Conservation (phyloP, 1,140 invertebrate genomes). For the Acromyrmex heyeri region DNA sequence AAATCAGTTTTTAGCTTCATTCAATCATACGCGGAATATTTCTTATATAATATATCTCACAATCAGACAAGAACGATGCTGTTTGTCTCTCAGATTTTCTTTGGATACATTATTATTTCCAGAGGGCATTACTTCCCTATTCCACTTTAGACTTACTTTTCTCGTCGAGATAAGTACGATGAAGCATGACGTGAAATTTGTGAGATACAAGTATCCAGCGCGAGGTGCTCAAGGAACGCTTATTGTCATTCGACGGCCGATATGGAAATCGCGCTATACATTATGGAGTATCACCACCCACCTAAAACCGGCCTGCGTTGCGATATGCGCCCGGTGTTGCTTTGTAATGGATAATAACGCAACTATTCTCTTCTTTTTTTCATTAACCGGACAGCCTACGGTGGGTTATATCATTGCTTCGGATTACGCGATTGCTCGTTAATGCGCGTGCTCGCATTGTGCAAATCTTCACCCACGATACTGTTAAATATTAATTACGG, state of each 20-base stretch:
- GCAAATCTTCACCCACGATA: conserved; percentile 51
- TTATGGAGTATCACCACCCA: conserved; percentile 55
- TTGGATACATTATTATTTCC: not conserved
- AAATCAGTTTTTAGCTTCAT: not conserved
- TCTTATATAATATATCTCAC: not conserved
- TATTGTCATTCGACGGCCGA: conserved; percentile 10
- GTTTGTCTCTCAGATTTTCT: not conserved
- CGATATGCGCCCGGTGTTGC: conserved; percentile 19
- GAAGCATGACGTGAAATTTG: conserved; percentile 30
- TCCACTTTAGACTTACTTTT: not conserved
- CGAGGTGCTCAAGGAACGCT: not conserved
- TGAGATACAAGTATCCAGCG: not conserved
- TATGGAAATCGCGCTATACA: conserved; percentile 47
- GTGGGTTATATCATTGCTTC: conserved; percentile 33
- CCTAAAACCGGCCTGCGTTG: conserved; percentile 20
- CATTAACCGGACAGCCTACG: conserved; percentile 54
- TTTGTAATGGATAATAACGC: conserved; percentile 47
- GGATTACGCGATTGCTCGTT: conserved; percentile 44
- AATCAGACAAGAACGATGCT: not conserved
- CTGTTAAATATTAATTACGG: conserved; percentile 55
- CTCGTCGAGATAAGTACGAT: not conserved
- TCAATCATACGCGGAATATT: not conserved
- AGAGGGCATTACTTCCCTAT: not conserved
- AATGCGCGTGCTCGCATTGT: conserved; percentile 28
- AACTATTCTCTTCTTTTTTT: conserved; percentile 33